Conservation (phyloP, 2,888 invertebrate genomes). For the Abrostola triplasia region DNA sequence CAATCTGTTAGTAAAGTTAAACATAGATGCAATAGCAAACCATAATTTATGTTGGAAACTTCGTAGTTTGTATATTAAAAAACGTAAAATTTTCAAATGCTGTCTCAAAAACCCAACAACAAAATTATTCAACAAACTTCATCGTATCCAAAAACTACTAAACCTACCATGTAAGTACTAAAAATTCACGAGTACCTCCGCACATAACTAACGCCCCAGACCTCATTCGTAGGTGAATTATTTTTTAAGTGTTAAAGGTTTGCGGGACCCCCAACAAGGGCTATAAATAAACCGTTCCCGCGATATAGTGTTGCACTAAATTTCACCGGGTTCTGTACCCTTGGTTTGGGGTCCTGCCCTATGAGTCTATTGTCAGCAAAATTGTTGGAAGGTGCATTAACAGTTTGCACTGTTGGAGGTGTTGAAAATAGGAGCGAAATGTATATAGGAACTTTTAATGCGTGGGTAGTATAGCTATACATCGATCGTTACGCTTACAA, state of each 20-base stretch:
- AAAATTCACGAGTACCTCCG: slow-evolving; percentile 17
- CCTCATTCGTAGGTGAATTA: slow-evolving; percentile 63
- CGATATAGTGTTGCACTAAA: slow-evolving; percentile 59
- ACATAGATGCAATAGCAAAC: no score
- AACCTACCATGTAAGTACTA: slow-evolving; percentile 21
- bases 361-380: slow-evolving; percentile 49
- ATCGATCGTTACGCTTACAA: no score
- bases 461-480: background rate
- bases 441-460: slow-evolving; percentile 6
- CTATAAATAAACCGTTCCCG: slow-evolving; percentile 68
- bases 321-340: slow-evolving; percentile 50
- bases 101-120: no score
- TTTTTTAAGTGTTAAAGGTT: slow-evolving; percentile 80
- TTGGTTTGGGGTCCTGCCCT: slow-evolving; percentile 46
- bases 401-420: slow-evolving; percentile 17
- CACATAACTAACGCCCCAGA: slow-evolving; percentile 37
- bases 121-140: no score
- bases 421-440: background rate
- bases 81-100: no score
- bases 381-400: slow-evolving; percentile 36
- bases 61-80: no score
- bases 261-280: slow-evolving; percentile 58
- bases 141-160: no score
- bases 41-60: no score
- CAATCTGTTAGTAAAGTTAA: no score